Base-by-base conservation (phyloP, 1,140 invertebrate species). In the Odontomachus brunneus region DNA sequence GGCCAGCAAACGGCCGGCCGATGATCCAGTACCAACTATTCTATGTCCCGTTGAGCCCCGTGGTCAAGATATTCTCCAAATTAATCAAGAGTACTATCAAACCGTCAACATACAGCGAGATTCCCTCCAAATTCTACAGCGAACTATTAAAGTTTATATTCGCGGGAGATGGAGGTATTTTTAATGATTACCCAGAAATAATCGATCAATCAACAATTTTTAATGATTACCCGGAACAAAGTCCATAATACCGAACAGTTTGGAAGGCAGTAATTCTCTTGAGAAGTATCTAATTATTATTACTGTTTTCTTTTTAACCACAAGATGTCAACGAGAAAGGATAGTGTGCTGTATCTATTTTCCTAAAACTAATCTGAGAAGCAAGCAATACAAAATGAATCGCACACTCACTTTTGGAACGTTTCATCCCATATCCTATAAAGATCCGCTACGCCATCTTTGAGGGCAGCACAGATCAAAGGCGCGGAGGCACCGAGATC, bases 371-470 rank as follows among this genome's bases (percentile, higher is more conserved):
- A 29, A 7, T 29, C 53, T 3, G 19, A 55, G n/a, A 53, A 67
- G 11, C 7, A 67, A 38, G 14, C 24, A 26, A 9, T 55, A 44
- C 38, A 65, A 38, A 17, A 0, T 51, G 17, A n/a, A n/a, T 33
- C 29, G 44, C 19, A n/a, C 53, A 94, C 95, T 95, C 91, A 97
- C 97, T 96, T 96, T 93, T 96, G 95, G 92, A 96, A 95, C 0
- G 96, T 95, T 82, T 97, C 96, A 82, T 97, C 97, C 96, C 97
- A 98, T 26, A 96, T 95, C 33, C 96, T 94, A 84, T 97, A 97
- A 84, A 98, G 94, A 63, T 97, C 96, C 65, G 96, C 95, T 55
- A 98, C 95, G 55, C 97, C 96, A 55, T 96, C 95, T 85, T 97
- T 97, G 57, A 97, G 94, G n/a, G 91, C 84, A 15, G 89, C 76